Evolutionary conservation across 2,888 invertebrate species (phyloP).

Genomic region (Meloe dianella): DNA sequence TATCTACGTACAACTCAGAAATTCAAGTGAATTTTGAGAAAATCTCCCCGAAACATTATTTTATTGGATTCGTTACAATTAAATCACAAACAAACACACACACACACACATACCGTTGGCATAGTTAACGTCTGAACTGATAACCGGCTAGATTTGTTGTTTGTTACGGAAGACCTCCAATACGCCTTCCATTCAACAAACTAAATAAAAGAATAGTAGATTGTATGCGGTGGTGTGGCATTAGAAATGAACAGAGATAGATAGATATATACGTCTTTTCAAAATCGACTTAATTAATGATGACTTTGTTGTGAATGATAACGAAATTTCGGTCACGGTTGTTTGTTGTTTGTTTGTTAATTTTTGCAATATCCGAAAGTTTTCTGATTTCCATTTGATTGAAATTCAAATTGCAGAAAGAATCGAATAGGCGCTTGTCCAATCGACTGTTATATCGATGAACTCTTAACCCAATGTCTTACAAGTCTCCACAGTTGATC

Average conservation of each 20-base stretch:
- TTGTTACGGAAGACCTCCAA: conserved; percentile 23
- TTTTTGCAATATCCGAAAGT: neutral
- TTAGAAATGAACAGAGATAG: neutral
- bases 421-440: neutral
- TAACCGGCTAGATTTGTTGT: conserved; percentile 11
- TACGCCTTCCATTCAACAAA: conserved; percentile 17
- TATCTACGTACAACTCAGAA: neutral
- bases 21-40: neutral
- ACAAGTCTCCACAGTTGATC: neutral
- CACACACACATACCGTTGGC: conserved; percentile 13
- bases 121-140: conserved; percentile 22
- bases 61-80: neutral
- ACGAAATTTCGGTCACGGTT: neutral
- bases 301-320: neutral
- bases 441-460: conserved; percentile 32
- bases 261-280: neutral
- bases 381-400: neutral
- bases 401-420: neutral
- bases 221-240: neutral
- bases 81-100: neutral
- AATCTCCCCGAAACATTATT: neutral
- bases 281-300: neutral
- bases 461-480: conserved; percentile 33
- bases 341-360: neutral
- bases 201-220: neutral